These are phyloP conservation scores for Cydia splendana DNA, from an alignment of 1,140 invertebrate species.

Conservation along the genomic window DNA sequence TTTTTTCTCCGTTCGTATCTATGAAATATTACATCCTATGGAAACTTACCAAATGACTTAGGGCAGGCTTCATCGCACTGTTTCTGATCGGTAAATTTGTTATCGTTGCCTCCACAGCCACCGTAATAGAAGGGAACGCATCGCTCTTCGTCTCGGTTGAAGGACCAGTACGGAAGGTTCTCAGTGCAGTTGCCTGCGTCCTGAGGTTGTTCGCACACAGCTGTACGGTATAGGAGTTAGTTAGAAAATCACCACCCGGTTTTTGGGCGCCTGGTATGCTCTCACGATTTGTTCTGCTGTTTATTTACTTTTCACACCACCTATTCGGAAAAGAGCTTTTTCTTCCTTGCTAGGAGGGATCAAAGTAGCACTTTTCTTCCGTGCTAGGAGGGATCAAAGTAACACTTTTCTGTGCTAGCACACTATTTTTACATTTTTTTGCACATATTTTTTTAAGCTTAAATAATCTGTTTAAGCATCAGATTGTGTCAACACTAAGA, in stretches of 20 bases:
- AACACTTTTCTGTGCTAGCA: too few relatives aligned
- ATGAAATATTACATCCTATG: not conserved
- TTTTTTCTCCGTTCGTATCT: too few relatives aligned
- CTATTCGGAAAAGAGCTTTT: too few relatives aligned
- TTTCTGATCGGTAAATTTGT: slow-evolving; percentile 86
- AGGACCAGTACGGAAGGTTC: slow-evolving; percentile 91
- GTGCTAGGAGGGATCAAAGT: too few relatives aligned
- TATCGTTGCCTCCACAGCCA: slow-evolving; percentile 93
- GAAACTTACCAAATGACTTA: not conserved
- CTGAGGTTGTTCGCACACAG: slow-evolving; percentile 90
- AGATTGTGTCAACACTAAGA: too few relatives aligned
- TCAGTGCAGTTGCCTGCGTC: slow-evolving; percentile 90
- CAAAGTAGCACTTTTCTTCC: too few relatives aligned
- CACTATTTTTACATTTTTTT: too few relatives aligned
- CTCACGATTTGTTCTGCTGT: not conserved
- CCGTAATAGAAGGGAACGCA: slow-evolving; percentile 97
- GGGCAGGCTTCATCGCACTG: slow-evolving; percentile 83
- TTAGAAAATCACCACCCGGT: slow-evolving; percentile 23
- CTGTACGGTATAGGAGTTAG: slow-evolving; percentile 71
- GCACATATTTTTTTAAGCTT: too few relatives aligned
- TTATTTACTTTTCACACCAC: too few relatives aligned
- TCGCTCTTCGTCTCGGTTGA: slow-evolving; percentile 89
- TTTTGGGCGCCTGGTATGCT: slow-evolving; percentile 5
- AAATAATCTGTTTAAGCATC: too few relatives aligned
- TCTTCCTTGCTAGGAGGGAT: too few relatives aligned